Evolutionary conservation across 2,113 vertebrate species (phyloP).

Genomic region (Andinoacara biseriatus): DNA sequence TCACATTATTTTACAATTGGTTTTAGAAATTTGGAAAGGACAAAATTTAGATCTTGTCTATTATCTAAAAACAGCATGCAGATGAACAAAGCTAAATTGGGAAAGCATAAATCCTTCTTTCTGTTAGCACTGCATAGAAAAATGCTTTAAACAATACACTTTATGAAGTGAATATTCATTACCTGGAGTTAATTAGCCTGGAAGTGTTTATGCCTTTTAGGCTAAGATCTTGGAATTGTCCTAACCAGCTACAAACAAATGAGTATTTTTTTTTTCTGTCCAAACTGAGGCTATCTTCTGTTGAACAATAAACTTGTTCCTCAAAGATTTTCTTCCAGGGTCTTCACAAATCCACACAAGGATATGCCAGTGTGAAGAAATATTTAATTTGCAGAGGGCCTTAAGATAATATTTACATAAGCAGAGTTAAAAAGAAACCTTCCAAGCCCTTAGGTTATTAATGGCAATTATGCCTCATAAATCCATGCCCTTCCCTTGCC

Average conservation of each 20-base stretch:
- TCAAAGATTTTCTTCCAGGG: constrained; percentile 28
- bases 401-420: constrained; percentile 77
- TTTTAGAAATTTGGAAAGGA: constrained; percentile 35
- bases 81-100: constrained; percentile 14
- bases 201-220: not conserved
- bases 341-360: constrained; percentile 16
- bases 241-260: not conserved
- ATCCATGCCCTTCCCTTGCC: constrained; percentile 64
- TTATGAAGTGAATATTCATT: constrained; percentile 2
- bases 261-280: constrained; percentile 7
- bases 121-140: not conserved
- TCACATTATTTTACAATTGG: constrained; percentile 18
- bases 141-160: not conserved
- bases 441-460: constrained; percentile 70
- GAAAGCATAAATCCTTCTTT: not conserved
- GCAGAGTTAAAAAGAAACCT: constrained; percentile 66
- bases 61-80: constrained; percentile 41
- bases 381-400: constrained; percentile 67
- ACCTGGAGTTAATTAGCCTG: not conserved
- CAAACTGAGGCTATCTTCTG: constrained; percentile 4
- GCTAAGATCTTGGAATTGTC: not conserved
- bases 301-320: constrained; percentile 12
- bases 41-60: constrained; percentile 40
- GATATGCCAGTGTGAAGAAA: constrained; percentile 42
- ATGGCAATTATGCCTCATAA: constrained; percentile 71